Evolutionary conservation across 2,888 invertebrate species (phyloP).

Genomic region (Rhagonycha fulva): DNA sequence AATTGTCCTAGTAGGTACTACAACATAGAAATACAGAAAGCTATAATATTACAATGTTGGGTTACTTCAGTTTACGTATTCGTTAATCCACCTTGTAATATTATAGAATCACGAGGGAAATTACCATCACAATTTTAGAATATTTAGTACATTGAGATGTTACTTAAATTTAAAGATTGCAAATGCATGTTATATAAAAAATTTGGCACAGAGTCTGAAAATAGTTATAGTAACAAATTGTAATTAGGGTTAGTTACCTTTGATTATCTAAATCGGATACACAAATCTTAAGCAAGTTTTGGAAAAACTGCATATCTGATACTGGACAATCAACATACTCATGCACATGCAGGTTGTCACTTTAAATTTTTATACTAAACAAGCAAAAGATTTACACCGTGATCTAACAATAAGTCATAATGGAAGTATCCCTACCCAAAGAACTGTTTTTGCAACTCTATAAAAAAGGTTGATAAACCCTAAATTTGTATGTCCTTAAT

Average conservation of each 20-base stretch:
- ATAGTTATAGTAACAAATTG: not conserved
- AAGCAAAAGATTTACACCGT: not conserved
- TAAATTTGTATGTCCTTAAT: too few species aligned
- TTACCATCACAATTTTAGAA: not conserved
- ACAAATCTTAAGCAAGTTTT: too few species aligned
- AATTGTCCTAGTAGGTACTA: not conserved
- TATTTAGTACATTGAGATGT: not conserved
- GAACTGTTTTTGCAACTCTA: not conserved
- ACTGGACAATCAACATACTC: too few species aligned
- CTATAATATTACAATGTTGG: not conserved
- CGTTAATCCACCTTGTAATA: not conserved
- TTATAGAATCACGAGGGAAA: not conserved
- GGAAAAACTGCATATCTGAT: too few species aligned
- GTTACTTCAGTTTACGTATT: not conserved
- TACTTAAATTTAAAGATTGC: not conserved
- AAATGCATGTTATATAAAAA: not conserved
- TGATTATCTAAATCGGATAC: too few species aligned
- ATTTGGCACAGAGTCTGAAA: not conserved
- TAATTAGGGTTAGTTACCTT: not conserved
- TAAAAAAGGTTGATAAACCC: too few species aligned
- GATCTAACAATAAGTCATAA: too few species aligned
- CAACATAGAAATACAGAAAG: not conserved
- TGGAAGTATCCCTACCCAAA: not conserved
- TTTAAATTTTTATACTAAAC: not conserved
- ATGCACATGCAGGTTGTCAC: not conserved